Evolutionary conservation across 37 sponge, comb jelly and placozoan genomes (phyloP).

Genomic region (Lycopodina hypogea): DNA sequence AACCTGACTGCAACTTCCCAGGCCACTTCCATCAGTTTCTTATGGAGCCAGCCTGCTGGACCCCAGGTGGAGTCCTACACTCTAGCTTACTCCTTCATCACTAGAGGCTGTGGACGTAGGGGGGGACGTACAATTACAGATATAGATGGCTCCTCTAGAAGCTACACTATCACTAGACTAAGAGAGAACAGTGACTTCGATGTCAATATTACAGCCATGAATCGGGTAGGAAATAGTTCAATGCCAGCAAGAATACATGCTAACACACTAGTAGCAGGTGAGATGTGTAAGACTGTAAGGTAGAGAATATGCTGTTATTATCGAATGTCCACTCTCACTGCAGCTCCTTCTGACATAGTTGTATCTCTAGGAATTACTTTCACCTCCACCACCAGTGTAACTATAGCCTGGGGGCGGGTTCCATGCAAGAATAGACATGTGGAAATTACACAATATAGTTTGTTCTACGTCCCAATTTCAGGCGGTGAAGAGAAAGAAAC

Average conservation of each 20-base stretch:
- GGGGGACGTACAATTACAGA: no score
- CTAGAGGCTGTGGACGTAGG: no score
- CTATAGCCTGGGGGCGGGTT: constrained; percentile 17
- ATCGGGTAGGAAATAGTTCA: constrained; percentile 27
- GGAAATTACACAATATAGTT: constrained; percentile 11
- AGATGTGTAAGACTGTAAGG: no score
- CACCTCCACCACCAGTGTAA: constrained; percentile 8
- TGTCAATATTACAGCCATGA: constrained; percentile 25
- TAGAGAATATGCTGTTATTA: background rate
- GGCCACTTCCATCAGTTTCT: constrained; percentile 35
- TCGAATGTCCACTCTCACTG: background rate
- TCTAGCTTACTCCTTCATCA: constrained; percentile 15
- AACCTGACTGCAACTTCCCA: background rate
- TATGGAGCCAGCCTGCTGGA: constrained; percentile 21
- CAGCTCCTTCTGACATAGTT: constrained; percentile 27
- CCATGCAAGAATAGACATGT: constrained; percentile 6
- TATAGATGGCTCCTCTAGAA: constrained; percentile 1
- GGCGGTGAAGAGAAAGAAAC: background rate
- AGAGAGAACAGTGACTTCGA: constrained; percentile 31
- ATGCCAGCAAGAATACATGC: background rate
- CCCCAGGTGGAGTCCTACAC: constrained; percentile 30
- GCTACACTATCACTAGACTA: constrained; percentile 22
- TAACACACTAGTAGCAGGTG: background rate
- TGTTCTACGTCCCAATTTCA: background rate
- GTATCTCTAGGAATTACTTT: background rate